A percentile compares a stretch with the other conserved stretches of the same genome.
Conservation (phyloP, 2,797 vertebrate species). For the Yasuhikotakia modesta region DNA sequence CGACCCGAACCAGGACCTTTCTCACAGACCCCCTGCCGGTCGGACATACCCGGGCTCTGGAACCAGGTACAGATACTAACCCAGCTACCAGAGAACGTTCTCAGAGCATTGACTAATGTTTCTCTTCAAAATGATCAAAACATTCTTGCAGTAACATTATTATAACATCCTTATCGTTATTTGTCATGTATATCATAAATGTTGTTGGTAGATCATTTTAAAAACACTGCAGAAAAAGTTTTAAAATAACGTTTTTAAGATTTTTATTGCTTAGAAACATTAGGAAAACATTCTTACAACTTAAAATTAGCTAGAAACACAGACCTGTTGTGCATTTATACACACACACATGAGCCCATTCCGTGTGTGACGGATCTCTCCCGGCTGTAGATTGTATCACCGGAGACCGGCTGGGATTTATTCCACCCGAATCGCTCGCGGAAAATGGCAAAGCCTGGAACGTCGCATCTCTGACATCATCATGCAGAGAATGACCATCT, state of each 20-base stretch:
- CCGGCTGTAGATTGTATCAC: slow-evolving; percentile 78
- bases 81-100: no score
- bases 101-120: no score
- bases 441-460: slow-evolving; percentile 93
- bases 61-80: slow-evolving; percentile 77
- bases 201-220: no score
- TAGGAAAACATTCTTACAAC: no score
- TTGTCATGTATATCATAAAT: no score
- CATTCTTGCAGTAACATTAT: no score
- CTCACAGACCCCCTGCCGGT: slow-evolving; percentile 81
- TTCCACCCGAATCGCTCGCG: slow-evolving; percentile 85
- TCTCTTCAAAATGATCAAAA: no score
- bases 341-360: background rate
- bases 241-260: no score
- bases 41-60: slow-evolving; percentile 81
- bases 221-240: no score
- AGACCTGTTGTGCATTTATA: background rate
- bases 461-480: slow-evolving; percentile 91
- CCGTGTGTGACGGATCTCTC: background rate
- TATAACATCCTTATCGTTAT: no score
- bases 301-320: no score
- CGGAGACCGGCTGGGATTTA: slow-evolving; percentile 82
- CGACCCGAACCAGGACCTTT: slow-evolving; percentile 80
- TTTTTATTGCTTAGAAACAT: no score
- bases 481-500: slow-evolving; percentile 98